Base-by-base conservation (phyloP, 2,113 vertebrate species). In the Pterophyllum scalare region DNA sequence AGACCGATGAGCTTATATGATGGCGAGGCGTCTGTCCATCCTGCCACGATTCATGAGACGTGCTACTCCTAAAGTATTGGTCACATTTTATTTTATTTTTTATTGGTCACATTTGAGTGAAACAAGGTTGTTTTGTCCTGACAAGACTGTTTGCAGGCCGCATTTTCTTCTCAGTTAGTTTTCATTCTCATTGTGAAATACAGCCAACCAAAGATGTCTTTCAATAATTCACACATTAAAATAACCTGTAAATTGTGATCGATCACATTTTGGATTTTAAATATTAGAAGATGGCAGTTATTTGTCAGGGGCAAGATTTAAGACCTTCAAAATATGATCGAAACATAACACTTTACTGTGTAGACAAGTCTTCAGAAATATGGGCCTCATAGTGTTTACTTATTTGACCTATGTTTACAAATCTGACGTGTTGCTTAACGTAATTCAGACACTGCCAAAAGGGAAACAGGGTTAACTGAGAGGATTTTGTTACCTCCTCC, bases 191-290 rank as follows among this genome's bases (percentile, higher is more conserved):
- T 46, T 67, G 62, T 43, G 22, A 14, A 46, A 67, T 22, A 17
- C 5, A 6, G 38, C 7, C 62, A 46, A 17, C 38, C n/a, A 26
- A 6, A 10, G 26, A 70, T 0, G 20, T 0, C 0, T 67, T 46
- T 67, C 64, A 26, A 22, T 4, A 24, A 2, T 67, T 1, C 40
- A 46, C 22, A 46, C 0, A 6, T 67, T 49, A 70, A 15, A 70
- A 49, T 1, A 49, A 19, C 40, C 40, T 19, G 38, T 15, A 19
- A 26, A 19, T 24, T 67, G 40, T 67, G 9, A 67, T 67, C 3
- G 64, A 43, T 0, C 64, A 28, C 24, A 0, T 49, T 17, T 24
- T 70, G 9, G 43, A 15, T 49, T 49, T 28, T 12, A 28, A 70
- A 1, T 0, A 31, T 49, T 49, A 70, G 28, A 49, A 70, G 26